Evolutionary conservation across 2,113 vertebrate species (phyloP).

Genomic region (Lycaon pictus): DNA sequence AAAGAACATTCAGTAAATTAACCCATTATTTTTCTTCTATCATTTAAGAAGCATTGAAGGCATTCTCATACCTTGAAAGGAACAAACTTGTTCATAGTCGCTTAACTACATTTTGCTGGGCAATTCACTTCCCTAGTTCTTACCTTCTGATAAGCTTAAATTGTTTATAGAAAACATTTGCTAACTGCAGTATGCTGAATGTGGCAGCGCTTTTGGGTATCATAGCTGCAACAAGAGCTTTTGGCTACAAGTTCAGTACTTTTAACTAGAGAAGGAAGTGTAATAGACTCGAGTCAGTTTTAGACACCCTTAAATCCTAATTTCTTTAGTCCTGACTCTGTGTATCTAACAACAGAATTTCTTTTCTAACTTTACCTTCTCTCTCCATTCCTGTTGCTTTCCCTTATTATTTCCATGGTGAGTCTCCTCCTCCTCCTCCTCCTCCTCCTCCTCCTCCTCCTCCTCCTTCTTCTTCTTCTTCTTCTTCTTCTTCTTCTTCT

Average conservation of each 20-base stretch:
- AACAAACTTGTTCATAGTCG: neutral
- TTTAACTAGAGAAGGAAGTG: neutral
- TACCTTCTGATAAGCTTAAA: slow-evolving; percentile 8
- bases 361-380: neutral
- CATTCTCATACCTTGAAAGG: neutral
- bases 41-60: neutral
- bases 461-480: too few relatives aligned
- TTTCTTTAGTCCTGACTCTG: neutral
- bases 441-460: accelerated
- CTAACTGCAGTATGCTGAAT: neutral
- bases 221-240: neutral
- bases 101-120: neutral
- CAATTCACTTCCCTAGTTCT: neutral
- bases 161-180: slow-evolving; percentile 10
- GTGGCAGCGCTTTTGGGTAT: neutral
- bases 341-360: neutral
- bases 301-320: neutral
- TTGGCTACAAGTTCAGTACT: neutral
- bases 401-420: neutral
- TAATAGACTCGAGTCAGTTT: neutral
- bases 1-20: neutral
- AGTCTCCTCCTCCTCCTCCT: too few relatives aligned
- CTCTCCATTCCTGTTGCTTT: neutral
- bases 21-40: neutral
- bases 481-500: too few relatives aligned